Base-by-base conservation (phyloP, 2,888 invertebrate species). In the Agrochola lychnidis region DNA sequence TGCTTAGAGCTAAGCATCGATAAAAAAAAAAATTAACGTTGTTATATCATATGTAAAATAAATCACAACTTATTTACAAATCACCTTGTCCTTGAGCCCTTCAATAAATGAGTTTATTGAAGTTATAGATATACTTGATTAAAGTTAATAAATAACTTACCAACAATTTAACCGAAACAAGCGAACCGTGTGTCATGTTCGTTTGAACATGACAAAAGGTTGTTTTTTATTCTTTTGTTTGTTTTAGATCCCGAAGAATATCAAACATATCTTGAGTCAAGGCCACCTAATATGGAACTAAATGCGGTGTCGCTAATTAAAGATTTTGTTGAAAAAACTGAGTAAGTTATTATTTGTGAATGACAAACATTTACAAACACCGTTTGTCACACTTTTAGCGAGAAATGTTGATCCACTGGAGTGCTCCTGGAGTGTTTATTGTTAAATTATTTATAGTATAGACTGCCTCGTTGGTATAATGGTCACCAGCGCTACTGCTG, bases 231-330 rank as follows among this genome's bases (percentile, higher is more conserved):
- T 77, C 7, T 67, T 74, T 86, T 67, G 45, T 70, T 73, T 75
- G 79, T 92, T 94, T 71, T 85, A 91, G 97, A 97, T 89, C 97
- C 97, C 4, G 97, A 96, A 82, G 95, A 97, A 78, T 98, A 98
- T 89, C 93, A 94, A 40, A 97, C 97, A 0, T 98, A 97, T 90
- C 94, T 98, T 40, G 93, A 96, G 78, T 97, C 97, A 0, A 96
- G 98, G 36, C 98, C 98, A 2, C 92, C 97, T 1, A 93, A 94
- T 66, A 98, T 98, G 98, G 98, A 98, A 95, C 83, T 97, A 0
- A 95, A 97, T 72, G 98, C 98, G 0, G 97, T 98, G 61, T 92
- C 97, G 81, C 91, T 97, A 78, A 97, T 98, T 64, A 96, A 97
- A 30, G 94, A 97, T 56, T 95, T 98, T 78, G 96, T 98, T 62